phyloP scores from a whole-genome alignment of 2,797 vertebrate genomes.

The Carcharodon carcharias region DNA sequence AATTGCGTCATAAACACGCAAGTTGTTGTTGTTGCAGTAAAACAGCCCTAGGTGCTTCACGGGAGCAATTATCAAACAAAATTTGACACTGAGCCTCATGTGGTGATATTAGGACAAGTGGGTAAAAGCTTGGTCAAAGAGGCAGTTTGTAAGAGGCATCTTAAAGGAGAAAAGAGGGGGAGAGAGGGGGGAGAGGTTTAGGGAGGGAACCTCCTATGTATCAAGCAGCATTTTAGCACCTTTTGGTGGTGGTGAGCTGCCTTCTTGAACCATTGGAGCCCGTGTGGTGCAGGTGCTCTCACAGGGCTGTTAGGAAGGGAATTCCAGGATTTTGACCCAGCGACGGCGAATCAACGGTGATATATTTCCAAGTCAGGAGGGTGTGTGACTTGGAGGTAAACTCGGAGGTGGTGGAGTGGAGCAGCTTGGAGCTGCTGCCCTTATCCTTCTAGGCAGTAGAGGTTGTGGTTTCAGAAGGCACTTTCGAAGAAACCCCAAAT shows the following conservation, averaged over 20 bases:
- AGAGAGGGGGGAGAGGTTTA: neutral
- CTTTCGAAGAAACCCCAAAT: neutral
- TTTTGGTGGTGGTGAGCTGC: neutral
- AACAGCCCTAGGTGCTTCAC: neutral
- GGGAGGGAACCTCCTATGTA: neutral
- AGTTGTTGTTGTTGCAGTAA: neutral
- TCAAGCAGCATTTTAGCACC: neutral
- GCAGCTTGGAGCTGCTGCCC: neutral
- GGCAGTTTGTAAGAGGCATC: neutral
- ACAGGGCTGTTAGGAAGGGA: neutral
- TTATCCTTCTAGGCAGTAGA: neutral
- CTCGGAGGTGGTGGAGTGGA: neutral
- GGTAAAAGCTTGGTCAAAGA: neutral
- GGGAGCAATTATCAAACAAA: neutral
- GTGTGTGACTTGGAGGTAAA: neutral
- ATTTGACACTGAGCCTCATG: neutral
- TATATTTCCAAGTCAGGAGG: neutral
- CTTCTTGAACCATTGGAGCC: neutral
- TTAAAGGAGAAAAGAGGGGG: neutral
- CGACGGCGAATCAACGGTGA: neutral
- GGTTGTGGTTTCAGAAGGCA: too few species aligned
- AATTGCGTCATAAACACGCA: neutral
- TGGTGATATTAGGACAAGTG: neutral
- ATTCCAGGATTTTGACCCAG: neutral
- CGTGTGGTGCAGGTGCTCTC: neutral